Evolutionary conservation across 2,797 vertebrate species (phyloP), one percentile per base, ranked within the genome.

Genomic region (Intellagama lesueurii): DNA sequence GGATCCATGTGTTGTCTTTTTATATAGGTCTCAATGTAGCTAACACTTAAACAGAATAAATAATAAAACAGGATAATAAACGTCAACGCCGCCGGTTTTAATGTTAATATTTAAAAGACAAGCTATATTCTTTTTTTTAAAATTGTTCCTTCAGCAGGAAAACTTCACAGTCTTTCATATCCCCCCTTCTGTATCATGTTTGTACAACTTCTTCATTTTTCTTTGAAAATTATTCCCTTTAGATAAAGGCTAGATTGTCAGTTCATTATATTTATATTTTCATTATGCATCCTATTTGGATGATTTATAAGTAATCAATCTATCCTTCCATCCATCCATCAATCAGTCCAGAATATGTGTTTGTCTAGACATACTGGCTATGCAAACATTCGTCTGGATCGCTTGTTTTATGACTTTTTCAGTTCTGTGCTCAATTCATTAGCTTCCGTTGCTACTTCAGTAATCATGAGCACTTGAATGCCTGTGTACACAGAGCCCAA

Each of bases 391-490:
- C 11, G 1, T n/a, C 26, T 30, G 6, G 56, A 40, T 44, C 60
- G 35, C 32, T 89, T 84, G 9, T 69, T 49, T 80, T 17, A 60
- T 60, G 16, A 11, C 5, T 79, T 22, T 44, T 80, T 72, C 68
- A 32, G 32, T 17, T 87, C 19, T 64, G 28, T 80, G 12, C 73
- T 79, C 49, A 80, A 16, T 47, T 64, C 83, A 85, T 88, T 76
- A 83, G 47, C 49, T 88, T 68, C n/a, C 60, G 30, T 85, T 85
- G 30, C 82, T 80, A 60, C 47, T 80, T 85, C 49, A 32, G 47
- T 73, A 72, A 44, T 72, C 66, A 35, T 2, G 14, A 64, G 52
- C 22, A 60, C 52, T 64, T 77, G 68, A 80, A 72, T 19, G 64
- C 35, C 24, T 72, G 40, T 66, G 64, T 47, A 26, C 19, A 64